Conservation (phyloP, 2,888 invertebrate genomes). For the Troides oblongomaculatus region DNA sequence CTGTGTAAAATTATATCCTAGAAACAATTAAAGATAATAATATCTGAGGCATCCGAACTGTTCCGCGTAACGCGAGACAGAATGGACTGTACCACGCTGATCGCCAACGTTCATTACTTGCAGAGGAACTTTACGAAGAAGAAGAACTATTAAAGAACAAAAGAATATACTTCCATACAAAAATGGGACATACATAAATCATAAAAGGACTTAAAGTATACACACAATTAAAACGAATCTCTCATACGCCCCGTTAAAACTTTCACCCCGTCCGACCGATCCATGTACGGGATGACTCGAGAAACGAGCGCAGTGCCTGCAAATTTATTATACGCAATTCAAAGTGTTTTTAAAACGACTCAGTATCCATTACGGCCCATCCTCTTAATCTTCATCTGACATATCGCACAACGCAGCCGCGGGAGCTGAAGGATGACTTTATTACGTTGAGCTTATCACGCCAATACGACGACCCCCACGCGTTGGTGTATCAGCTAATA, state of each 20-base stretch:
- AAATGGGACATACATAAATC: too few relatives aligned
- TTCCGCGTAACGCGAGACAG: too few relatives aligned
- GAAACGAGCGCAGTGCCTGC: conserved; percentile 11
- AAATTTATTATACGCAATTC: conserved; percentile 21
- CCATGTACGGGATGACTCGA: conserved; percentile 19
- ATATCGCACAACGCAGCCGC: conserved; percentile 19
- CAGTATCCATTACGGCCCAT: conserved; percentile 18
- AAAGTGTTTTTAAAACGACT: conserved; percentile 22
- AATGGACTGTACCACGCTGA: too few relatives aligned
- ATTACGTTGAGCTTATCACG: conserved; percentile 25
- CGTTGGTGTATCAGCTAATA: conserved; percentile 2
- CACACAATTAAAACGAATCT: conserved; percentile 11
- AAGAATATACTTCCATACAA: too few relatives aligned
- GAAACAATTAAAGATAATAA: too few relatives aligned
- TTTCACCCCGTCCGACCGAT: conserved; percentile 21
- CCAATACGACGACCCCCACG: conserved; percentile 19
- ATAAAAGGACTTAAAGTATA: not conserved
- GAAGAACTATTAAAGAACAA: too few relatives aligned
- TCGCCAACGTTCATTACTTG: too few relatives aligned
- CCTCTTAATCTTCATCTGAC: conserved; percentile 26
- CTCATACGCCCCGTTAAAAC: conserved; percentile 17
- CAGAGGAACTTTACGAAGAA: too few relatives aligned
- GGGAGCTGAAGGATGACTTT: conserved; percentile 25
- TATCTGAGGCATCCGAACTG: too few relatives aligned
- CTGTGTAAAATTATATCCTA: too few relatives aligned